A percentile compares a stretch with the other conserved stretches of the same genome.
Conservation (phyloP, 2,888 invertebrate genomes). For the Xestobium rufovillosum region DNA sequence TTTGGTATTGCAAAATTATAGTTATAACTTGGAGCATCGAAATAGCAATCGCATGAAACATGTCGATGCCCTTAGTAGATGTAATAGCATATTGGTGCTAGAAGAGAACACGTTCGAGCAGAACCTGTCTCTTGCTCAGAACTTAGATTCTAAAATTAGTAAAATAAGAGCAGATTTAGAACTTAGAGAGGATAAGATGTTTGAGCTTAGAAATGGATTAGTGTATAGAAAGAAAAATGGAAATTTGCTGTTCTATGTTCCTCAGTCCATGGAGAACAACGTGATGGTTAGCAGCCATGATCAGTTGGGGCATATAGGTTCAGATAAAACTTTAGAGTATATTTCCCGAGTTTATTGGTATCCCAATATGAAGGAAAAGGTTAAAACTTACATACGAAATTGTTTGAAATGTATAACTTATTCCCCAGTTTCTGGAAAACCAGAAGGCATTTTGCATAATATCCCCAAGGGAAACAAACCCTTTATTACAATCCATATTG, state of each 20-base stretch:
- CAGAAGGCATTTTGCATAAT: no score
- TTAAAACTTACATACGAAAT: conserved; percentile 25
- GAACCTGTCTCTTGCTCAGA: conserved; percentile 13
- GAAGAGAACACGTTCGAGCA: conserved; percentile 17
- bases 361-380: conserved; percentile 26
- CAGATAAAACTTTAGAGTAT: conserved; percentile 27
- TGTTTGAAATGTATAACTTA: conserved; percentile 29
- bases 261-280: conserved; percentile 24
- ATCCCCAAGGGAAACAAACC: conserved; percentile 24
- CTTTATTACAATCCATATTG: conserved; percentile 27
- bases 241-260: conserved; percentile 18
- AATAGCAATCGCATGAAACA: conserved; percentile 13
- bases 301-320: conserved; percentile 29
- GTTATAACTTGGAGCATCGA: conserved; percentile 17
- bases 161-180: conserved; percentile 17
- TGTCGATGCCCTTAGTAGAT: conserved; percentile 19
- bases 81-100: conserved; percentile 21
- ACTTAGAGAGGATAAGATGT: conserved; percentile 10
- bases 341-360: conserved; percentile 32
- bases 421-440: no score
- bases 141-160: conserved; percentile 8
- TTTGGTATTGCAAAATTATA: conserved; percentile 16
- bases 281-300: conserved; percentile 27
- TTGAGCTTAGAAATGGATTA: conserved; percentile 12
- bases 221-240: conserved; percentile 13